Base-by-base conservation (phyloP, 2,888 invertebrate genomes). In the Heteropelma amictum region DNA sequence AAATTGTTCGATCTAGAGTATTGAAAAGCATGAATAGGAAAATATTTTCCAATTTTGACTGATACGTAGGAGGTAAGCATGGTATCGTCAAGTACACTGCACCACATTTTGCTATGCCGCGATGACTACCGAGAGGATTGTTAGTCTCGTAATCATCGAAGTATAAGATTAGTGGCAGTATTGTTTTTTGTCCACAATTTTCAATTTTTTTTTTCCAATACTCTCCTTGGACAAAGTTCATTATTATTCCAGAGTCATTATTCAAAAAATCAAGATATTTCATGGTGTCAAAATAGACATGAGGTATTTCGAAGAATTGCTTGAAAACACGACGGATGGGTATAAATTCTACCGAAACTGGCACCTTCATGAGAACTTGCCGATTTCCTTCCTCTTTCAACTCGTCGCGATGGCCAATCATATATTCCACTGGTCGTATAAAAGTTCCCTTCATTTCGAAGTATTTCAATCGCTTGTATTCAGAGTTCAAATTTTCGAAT, bases 21-120 rank as follows among this genome's bases (percentile, higher is more conserved):
- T 72, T 78, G 33, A 71, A 77, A 14, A 77, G 54, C 14, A 68
- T 69, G n/a, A 69, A 47, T 1, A 68, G 40, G 21, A 77, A 73
- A 23, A 77, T 77, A 40, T 77, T 76, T 38, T 76, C 64, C 19
- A 65, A 47, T 58, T 74, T 76, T 19, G 76, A 76, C 28, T 33
- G 33, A 28, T 73, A 67, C 21, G 51, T 53, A 1, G 72, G 74
- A 51, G 76, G 79, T 61, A 79, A 68, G 45, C 73, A 76, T 23
- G 73, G 74, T 17, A 77, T 56, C n/a, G 60, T 67, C 14, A 77
- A 54, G 33, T 80, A 78, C 10, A 78, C 70, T 14, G 64, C 76
- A 12, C 72, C 73, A 45, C 61, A 61, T 58, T 63, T 71, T 3
- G 60, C 26, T 7, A 76, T 47, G 1, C 68, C 75, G 2, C 54